Evolutionary conservation across 2,113 vertebrate species (phyloP).

Genomic region (Salvelinus sp.): DNA sequence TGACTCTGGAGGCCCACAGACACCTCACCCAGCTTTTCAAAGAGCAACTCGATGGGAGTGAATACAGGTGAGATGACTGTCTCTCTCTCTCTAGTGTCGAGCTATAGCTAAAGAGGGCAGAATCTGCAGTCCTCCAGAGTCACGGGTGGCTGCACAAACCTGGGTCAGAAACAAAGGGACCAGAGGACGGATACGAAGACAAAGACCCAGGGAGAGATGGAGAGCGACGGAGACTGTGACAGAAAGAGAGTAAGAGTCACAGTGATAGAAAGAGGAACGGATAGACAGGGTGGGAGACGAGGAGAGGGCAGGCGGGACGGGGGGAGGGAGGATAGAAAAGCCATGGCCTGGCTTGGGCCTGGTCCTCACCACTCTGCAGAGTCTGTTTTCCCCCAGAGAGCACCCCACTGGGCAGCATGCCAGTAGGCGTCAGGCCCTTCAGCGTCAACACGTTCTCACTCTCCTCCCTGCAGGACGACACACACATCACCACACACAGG

Average conservation of each 20-base stretch:
- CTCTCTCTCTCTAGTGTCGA: no score
- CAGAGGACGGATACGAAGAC: not conserved
- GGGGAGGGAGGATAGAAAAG: not conserved
- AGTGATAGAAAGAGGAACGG: slow-evolving; percentile 42
- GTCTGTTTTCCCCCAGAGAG: slow-evolving; percentile 82
- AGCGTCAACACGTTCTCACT: slow-evolving; percentile 84
- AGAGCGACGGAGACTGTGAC: slow-evolving; percentile 38
- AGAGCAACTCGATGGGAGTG: no score
- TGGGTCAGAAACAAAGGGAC: not conserved
- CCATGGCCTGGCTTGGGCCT: not conserved
- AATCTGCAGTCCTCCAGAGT: not conserved
- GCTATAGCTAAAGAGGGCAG: not conserved
- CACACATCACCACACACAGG: slow-evolving; percentile 17
- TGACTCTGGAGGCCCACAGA: not conserved
- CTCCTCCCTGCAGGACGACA: slow-evolving; percentile 74
- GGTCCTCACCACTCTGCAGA: slow-evolving; percentile 78
- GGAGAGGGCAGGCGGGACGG: slow-evolving; percentile 7
- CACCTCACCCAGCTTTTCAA: not conserved
- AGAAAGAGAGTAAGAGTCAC: slow-evolving; percentile 40
- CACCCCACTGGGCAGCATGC: slow-evolving; percentile 82
- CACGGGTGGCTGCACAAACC: not conserved
- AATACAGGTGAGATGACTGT: no score
- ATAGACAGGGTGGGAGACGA: slow-evolving; percentile 27
- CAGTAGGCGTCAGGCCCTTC: slow-evolving; percentile 82
- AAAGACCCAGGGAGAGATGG: not conserved